These are phyloP conservation scores for Eupithecia centaureata DNA, from an alignment of 2,888 invertebrate species.

Conservation along the genomic window DNA sequence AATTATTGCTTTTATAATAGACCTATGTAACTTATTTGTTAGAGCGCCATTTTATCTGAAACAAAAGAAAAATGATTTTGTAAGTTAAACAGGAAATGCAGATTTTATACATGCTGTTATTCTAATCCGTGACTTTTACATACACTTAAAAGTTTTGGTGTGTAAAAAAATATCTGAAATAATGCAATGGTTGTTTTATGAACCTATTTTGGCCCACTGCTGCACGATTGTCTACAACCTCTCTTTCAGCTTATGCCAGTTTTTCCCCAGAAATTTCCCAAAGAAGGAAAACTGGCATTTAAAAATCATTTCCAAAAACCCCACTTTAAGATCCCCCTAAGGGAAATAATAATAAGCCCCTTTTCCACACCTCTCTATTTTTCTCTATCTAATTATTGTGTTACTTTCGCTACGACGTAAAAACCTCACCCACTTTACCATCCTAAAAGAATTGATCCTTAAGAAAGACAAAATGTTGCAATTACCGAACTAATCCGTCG, in stretches of 20 bases:
- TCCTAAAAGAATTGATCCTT: conserved; percentile 5
- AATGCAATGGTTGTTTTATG: too few relatives aligned
- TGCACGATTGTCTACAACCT: background rate
- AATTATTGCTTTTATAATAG: conserved; percentile 78
- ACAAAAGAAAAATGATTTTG: conserved; percentile 53
- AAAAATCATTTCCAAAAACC: too few relatives aligned
- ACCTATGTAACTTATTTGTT: conserved; percentile 52
- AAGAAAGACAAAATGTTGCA: conserved; percentile 11
- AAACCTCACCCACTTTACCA: background rate
- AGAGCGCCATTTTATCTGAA: conserved; percentile 54
- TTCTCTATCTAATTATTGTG: background rate
- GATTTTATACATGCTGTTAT: too few relatives aligned
- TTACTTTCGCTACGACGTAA: background rate
- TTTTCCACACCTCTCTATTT: too few relatives aligned
- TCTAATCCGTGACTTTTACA: background rate
- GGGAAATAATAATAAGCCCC: too few relatives aligned
- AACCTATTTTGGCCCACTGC: background rate
- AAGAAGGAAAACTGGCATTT: too few relatives aligned
- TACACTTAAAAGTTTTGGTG: background rate
- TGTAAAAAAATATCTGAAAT: background rate
- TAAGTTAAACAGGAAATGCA: background rate
- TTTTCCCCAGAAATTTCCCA: too few relatives aligned
- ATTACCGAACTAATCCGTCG: conserved; percentile 26
- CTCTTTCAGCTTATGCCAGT: too few relatives aligned
- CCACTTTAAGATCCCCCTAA: too few relatives aligned